Conservation (phyloP, 2,113 vertebrate genomes). For the Connochaetes taurinus region DNA sequence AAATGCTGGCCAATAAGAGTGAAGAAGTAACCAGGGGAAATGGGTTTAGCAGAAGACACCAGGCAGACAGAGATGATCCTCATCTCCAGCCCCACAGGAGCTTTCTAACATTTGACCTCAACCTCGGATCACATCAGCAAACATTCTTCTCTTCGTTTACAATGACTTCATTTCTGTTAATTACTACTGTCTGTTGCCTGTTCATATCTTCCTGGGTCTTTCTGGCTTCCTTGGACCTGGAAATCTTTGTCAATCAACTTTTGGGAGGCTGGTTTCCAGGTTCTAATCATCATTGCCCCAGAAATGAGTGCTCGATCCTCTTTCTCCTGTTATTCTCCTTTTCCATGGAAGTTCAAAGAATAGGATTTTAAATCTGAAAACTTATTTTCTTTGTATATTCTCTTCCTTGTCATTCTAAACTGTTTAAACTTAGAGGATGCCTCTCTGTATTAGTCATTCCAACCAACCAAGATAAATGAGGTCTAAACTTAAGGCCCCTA, state of each 20-base stretch:
- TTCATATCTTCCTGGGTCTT: not conserved
- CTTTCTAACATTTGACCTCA: not conserved
- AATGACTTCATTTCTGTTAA: not conserved
- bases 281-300: not conserved
- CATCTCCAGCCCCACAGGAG: not conserved
- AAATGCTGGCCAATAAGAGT: not conserved
- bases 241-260: not conserved
- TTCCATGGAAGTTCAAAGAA: not conserved
- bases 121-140: not conserved
- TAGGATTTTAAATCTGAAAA: not conserved
- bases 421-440: not conserved
- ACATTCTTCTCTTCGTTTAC: not conserved
- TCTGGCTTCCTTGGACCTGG: not conserved
- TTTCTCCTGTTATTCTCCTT: not conserved
- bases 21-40: not conserved
- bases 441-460: not conserved
- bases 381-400: not conserved
- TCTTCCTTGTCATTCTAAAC: not conserved
- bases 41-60: not conserved
- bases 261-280: not conserved
- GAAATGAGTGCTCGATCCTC: not conserved
- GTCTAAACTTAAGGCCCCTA: not conserved
- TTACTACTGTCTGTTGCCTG: not conserved
- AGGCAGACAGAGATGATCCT: not conserved
- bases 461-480: not conserved